Conservation (phyloP, 1,140 invertebrate species). For the Papilio dardanus region DNA sequence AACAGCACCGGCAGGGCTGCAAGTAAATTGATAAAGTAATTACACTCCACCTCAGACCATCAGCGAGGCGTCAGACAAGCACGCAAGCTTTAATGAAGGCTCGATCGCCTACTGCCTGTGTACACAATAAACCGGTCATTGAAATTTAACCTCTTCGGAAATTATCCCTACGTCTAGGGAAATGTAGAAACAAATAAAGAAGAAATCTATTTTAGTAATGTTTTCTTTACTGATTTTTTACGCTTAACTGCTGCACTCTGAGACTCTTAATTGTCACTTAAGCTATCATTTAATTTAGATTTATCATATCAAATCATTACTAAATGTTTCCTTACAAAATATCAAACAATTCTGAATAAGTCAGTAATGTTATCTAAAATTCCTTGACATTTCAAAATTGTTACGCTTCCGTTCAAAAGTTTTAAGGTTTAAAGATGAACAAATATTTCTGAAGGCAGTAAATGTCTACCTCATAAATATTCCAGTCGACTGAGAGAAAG, state of each 20-base stretch:
- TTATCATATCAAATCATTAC: too few species aligned
- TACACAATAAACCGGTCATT: constrained; percentile 29
- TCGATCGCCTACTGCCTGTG: constrained; percentile 12
- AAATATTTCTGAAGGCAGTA: constrained; percentile 50
- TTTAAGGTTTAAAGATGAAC: not conserved
- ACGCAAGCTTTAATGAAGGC: constrained; percentile 34
- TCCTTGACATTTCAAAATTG: constrained; percentile 12
- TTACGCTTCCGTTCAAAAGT: not conserved
- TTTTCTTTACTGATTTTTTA: too few species aligned
- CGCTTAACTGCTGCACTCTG: too few species aligned
- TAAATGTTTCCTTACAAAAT: too few species aligned
- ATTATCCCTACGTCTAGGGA: not conserved
- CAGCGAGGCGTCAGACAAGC: constrained; percentile 23
- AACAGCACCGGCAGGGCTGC: not conserved
- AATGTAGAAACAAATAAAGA: not conserved
- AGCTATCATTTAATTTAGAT: too few species aligned
- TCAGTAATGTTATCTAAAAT: too few species aligned
- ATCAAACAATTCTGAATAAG: too few species aligned
- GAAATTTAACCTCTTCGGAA: constrained; percentile 10
- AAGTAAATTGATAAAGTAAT: constrained; percentile 35
- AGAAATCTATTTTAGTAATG: too few species aligned
- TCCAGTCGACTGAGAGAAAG: constrained; percentile 50
- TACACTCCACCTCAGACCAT: constrained; percentile 36
- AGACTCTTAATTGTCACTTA: too few species aligned
- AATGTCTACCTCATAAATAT: constrained; percentile 65